Evolutionary conservation across 2,888 invertebrate species (phyloP), one percentile per base, ranked within the genome.

Genomic region (Oligia latruncula): DNA sequence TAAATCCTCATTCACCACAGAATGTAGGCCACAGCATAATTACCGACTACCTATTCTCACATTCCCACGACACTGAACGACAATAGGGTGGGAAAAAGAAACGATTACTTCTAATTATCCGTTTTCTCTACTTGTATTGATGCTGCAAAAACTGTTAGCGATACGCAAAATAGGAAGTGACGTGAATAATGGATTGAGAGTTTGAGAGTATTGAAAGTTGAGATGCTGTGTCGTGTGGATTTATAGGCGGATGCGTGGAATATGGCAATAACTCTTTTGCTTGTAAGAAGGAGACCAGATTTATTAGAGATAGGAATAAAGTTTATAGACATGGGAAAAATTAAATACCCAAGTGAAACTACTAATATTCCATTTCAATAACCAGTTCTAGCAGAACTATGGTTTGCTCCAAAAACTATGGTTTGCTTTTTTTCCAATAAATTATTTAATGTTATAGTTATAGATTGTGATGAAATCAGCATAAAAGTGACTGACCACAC

Each of bases 71-170:
- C 85, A 83, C 76, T 79, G 65, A 77, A 65, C 60, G 35, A 81
- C 77, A 87, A 87, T 81, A 68, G 79, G 81, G 66, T 87, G 88
- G 82, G 88, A 88, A 88, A 78, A 84, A 87, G 88, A 87, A 87
- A 88, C 76, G 71, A 88, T 87, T 88, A 88, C 68, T 82, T 82
- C 55, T 80, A 88, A 88, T 87, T 88, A 82, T 58, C 74, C 13
- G 66, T 86, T 88, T 84, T 88, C 87, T 88, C 82, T 80, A 74
- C 73, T 77, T 58, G 65, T 81, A 78, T 78, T 83, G 76, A 86
- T 83, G 81, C 4, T 66, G 60, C 2, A 84, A 86, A 84, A 86
- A 86, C 66, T 17, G 5, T 23, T 13, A 40, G 43, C 58, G 76
- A 77, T 86, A 84, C 70, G 83, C 80, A 86, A 85, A 83, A 85